Base-by-base conservation (phyloP, 2,888 invertebrate species). In the Acanthopleura granulata region DNA sequence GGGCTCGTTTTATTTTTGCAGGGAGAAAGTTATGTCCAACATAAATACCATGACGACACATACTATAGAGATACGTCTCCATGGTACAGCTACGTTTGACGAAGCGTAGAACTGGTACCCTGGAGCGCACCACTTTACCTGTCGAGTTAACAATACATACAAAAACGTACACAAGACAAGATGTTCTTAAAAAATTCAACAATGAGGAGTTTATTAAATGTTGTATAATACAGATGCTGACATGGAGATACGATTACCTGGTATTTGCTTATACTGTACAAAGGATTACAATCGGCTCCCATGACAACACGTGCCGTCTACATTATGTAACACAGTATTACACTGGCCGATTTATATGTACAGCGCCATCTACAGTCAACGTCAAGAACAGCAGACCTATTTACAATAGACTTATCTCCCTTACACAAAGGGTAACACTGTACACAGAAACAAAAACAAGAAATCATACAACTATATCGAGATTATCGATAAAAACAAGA, bases 161-260 rank as follows among this genome's bases (percentile, higher is more conserved):
- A 40, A 40, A 40, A 40, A 6, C 40, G 4, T 9, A 40, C 40
- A 40, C 40, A 40, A 40, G 9, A 40, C 40, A 40, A 3, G 40
- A 40, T 6, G 3, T 40, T 57, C 29, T 66, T 66, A 66, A 66
- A 66, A 66, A 66, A 66, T 66, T 66, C 66, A 66, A 66, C 66
- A 66, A 66, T 66, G 66, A 66, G 66, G 66, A 27, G 66, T 66
- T 66, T 66, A 66, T 66, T 66, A 66, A 27, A 27, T 66, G 22
- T 66, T 15, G 16, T 66, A 66, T 66, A 27, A 27, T 66, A 66
- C 66, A 66, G 22, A 66, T 66, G 29, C 40, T 66, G 66, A 27
- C 66, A 66, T 66, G 66, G 66, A 66, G 66, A 25, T 66, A 66
- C 29, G n/a, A 57, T 40, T 40, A 40, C 40, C 40, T 40, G 40